Evolutionary conservation across 2,888 invertebrate species (phyloP).

Genomic region (Drosophila suboccidentalis): DNA sequence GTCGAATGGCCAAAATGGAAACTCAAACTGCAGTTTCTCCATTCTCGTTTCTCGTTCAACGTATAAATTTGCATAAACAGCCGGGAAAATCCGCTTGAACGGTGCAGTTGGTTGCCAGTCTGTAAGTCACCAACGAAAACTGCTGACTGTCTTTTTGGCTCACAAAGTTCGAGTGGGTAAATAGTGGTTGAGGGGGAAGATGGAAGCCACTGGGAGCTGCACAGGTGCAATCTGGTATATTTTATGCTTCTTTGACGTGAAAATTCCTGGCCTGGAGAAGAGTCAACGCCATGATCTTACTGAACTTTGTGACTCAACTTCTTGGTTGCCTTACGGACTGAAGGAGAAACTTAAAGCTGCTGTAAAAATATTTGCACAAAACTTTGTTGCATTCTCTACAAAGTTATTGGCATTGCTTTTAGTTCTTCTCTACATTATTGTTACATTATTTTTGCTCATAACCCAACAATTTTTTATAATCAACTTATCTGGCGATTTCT

Average conservation of each 20-base stretch:
- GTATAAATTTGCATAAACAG: slow-evolving; percentile 64
- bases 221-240: slow-evolving; percentile 52
- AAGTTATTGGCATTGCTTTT: slow-evolving; percentile 7
- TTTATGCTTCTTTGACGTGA: slow-evolving; percentile 35
- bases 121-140: slow-evolving; percentile 23
- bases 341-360: slow-evolving; percentile 28
- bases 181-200: not conserved
- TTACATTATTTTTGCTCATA: slow-evolving; percentile 16
- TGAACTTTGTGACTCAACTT: slow-evolving; percentile 20
- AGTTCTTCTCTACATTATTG: not conserved
- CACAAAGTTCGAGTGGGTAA: slow-evolving; percentile 13
- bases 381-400: slow-evolving; percentile 28
- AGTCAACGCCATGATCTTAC: slow-evolving; percentile 28
- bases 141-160: slow-evolving; percentile 38
- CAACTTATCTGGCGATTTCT: slow-evolving; percentile 44
- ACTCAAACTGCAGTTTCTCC: slow-evolving; percentile 14
- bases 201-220: not conserved
- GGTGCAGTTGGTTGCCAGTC: slow-evolving; percentile 34
- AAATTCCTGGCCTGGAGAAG: slow-evolving; percentile 12
- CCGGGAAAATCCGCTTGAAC: slow-evolving; percentile 48
- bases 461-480: slow-evolving; percentile 32
- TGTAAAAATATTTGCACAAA: slow-evolving; percentile 27
- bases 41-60: not conserved
- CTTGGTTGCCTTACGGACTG: not conserved
- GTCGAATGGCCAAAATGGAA: slow-evolving; percentile 36